phyloP scores from a whole-genome alignment of 2,888 invertebrate genomes.

The Polyommatus iphigenia region DNA sequence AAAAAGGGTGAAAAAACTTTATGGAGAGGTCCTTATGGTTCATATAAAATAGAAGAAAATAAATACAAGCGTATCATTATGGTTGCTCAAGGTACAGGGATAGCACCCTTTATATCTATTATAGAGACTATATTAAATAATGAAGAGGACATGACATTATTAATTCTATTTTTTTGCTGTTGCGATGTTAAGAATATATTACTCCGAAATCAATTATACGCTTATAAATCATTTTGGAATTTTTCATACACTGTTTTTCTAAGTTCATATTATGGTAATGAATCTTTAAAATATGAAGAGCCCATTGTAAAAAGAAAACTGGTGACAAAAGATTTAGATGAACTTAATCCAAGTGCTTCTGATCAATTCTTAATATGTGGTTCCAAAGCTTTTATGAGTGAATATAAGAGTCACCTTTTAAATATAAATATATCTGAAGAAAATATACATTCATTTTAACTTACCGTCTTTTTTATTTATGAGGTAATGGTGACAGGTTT shows the following conservation, averaged over 20 bases:
- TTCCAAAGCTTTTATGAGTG: conserved; percentile 76
- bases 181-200: conserved; percentile 77
- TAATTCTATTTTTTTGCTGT: conserved; percentile 83
- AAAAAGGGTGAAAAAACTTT: conserved; percentile 73
- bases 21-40: conserved; percentile 88
- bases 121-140: conserved; percentile 81
- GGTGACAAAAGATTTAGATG: conserved; percentile 52
- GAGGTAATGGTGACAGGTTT: background rate
- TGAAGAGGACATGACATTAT: conserved; percentile 83
- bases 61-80: conserved; percentile 64
- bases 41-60: conserved; percentile 70
- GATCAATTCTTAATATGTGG: conserved; percentile 83
- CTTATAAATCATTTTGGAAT: conserved; percentile 85
- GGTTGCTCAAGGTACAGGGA: conserved; percentile 86
- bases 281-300: conserved; percentile 74
- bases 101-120: conserved; percentile 85
- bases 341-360: conserved; percentile 54
- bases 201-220: conserved; percentile 81
- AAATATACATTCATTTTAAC: conserved; percentile 64
- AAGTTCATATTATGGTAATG: conserved; percentile 45
- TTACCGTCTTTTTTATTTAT: background rate
- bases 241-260: conserved; percentile 84
- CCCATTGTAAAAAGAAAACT: conserved; percentile 65
- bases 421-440: conserved; percentile 49
- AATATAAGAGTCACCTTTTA: conserved; percentile 59